A percentile compares a stretch with the other conserved stretches of the same genome.
Evolutionary conservation across 1,140 invertebrate species (phyloP).

Genomic region (Planococcus citri): DNA sequence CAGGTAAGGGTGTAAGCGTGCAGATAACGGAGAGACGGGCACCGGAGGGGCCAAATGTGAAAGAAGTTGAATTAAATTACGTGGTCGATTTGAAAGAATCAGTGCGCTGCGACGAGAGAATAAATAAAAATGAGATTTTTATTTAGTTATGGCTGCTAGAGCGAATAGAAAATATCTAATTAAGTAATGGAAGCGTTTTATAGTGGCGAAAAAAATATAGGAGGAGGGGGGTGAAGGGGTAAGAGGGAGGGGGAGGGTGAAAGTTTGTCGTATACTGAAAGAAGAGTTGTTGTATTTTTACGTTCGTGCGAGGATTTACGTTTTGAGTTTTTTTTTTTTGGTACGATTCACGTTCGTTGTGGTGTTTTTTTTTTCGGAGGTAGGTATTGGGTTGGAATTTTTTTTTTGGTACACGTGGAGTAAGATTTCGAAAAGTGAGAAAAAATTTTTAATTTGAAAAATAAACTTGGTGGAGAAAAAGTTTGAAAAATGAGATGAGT

Average conservation of each 20-base stretch:
- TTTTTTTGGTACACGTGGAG: too few species aligned
- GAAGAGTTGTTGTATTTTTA: neutral
- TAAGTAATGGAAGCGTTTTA: neutral
- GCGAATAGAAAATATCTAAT: neutral
- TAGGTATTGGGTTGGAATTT: too few species aligned
- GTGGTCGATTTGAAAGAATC: neutral
- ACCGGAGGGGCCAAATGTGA: neutral
- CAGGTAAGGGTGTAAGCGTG: too few species aligned
- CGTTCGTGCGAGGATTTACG: too few species aligned
- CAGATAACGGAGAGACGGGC: neutral
- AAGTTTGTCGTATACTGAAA: neutral
- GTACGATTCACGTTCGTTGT: too few species aligned
- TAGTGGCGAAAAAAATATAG: conserved; percentile 8
- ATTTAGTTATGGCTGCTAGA: too few species aligned
- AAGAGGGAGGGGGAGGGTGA: conserved; percentile 8
- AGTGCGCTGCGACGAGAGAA: neutral
- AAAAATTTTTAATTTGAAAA: too few species aligned
- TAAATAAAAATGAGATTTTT: neutral
- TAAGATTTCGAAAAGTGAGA: too few species aligned
- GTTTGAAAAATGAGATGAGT: too few species aligned
- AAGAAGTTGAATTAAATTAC: neutral
- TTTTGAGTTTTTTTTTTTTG: too few species aligned
- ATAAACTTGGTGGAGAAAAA: too few species aligned
- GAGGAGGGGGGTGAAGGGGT: neutral
- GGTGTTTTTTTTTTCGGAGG: too few species aligned